These are phyloP conservation scores for Neoascia interrupta DNA, from an alignment of 2,888 invertebrate genomes.

Conservation along the genomic window DNA sequence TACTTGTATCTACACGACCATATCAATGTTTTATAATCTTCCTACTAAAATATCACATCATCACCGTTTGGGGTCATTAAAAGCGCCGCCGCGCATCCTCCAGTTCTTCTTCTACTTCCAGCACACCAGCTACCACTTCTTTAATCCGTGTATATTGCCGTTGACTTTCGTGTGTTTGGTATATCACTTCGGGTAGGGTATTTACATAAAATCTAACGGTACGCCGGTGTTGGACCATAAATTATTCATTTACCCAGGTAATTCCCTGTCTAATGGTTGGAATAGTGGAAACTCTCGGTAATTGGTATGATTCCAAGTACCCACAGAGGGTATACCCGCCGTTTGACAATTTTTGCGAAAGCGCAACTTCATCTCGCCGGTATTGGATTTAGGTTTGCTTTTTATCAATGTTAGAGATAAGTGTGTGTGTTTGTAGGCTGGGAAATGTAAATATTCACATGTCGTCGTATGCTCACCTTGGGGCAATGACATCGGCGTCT, in stretches of 20 bases:
- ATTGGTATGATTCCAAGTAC: constrained; percentile 11
- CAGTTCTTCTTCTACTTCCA: background rate
- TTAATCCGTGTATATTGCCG: background rate
- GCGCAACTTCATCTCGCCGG: background rate
- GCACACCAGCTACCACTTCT: background rate
- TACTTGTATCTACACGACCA: constrained; percentile 23
- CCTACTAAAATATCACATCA: constrained; percentile 53
- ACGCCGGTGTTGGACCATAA: constrained; percentile 55
- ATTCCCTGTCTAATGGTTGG: constrained; percentile 1
- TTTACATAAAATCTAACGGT: constrained; percentile 68
- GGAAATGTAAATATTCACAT: background rate
- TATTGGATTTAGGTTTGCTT: background rate
- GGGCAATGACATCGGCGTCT: background rate
- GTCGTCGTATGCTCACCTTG: too few species aligned
- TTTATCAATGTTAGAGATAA: background rate
- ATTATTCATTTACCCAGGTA: constrained; percentile 57
- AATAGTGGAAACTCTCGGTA: background rate
- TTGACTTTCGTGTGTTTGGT: background rate
- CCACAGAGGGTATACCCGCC: background rate
- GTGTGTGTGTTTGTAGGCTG: background rate
- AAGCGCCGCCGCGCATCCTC: constrained; percentile 48
- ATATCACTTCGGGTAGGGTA: constrained; percentile 33
- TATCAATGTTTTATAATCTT: constrained; percentile 62
- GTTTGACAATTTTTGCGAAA: constrained; percentile 11
- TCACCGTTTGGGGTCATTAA: constrained; percentile 66